Conservation (phyloP, 2,797 vertebrate genomes). For the Alcedo quadribrachys region DNA sequence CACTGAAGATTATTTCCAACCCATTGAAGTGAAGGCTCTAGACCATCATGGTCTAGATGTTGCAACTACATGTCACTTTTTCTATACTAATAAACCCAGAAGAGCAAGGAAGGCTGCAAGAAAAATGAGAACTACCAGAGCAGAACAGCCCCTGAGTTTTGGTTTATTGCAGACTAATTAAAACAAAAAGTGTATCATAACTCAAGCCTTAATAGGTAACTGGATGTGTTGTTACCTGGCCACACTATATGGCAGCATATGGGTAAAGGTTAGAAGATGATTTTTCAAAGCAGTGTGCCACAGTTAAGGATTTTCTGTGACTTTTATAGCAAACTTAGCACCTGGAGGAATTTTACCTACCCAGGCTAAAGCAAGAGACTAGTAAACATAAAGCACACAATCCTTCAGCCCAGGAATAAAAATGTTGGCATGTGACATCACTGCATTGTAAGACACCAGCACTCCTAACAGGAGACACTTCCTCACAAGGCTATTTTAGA, state of each 20-base stretch:
- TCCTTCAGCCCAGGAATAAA: conserved; percentile 21
- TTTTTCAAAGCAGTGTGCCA: conserved; percentile 58
- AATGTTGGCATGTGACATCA: not conserved
- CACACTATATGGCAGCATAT: conserved; percentile 35
- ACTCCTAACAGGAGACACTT: not conserved
- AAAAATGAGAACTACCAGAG: conserved; percentile 75
- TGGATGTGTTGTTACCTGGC: conserved; percentile 74
- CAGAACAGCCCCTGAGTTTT: conserved; percentile 76
- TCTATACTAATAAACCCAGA: conserved; percentile 72
- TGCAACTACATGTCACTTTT: conserved; percentile 18
- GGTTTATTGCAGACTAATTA: conserved; percentile 78
- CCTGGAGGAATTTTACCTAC: conserved; percentile 62
- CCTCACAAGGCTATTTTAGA: not conserved
- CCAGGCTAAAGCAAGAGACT: conserved; percentile 28
- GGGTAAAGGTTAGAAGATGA: conserved; percentile 71
- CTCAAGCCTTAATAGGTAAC: conserved; percentile 74
- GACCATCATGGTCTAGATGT: not conserved
- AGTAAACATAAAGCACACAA: conserved; percentile 28
- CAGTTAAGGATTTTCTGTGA: conserved; percentile 54
- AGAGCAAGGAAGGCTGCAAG: conserved; percentile 64
- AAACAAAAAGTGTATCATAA: conserved; percentile 74
- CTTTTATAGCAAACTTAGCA: conserved; percentile 65
- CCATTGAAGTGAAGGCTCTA: not conserved
- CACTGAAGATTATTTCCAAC: conserved; percentile 33
- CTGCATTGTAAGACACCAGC: not conserved